phyloP scores from a whole-genome alignment of 2,888 invertebrate species.

The Iphiclides podalirius region DNA sequence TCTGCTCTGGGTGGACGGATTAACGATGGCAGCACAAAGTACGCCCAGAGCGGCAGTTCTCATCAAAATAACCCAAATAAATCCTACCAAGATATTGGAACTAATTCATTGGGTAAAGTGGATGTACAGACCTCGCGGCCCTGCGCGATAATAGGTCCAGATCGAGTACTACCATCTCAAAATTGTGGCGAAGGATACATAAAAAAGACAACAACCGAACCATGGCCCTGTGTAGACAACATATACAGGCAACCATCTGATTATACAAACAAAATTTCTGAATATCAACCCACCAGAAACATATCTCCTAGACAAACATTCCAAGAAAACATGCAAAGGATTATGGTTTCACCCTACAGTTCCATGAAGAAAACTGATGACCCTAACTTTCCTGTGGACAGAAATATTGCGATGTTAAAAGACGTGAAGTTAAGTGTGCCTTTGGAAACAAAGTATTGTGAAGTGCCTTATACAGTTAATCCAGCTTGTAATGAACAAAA shows the following conservation, averaged over 20 bases:
- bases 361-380: conserved; percentile 57
- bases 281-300: conserved; percentile 63
- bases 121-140: conserved; percentile 62
- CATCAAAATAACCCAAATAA: conserved; percentile 58
- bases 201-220: conserved; percentile 54
- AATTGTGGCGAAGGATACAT: conserved; percentile 48
- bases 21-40: conserved; percentile 63
- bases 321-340: conserved; percentile 76
- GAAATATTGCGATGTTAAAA: conserved; percentile 43
- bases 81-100: conserved; percentile 61
- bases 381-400: conserved; percentile 40
- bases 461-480: conserved; percentile 73
- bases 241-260: conserved; percentile 59
- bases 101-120: conserved; percentile 63
- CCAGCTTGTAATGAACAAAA: conserved; percentile 58
- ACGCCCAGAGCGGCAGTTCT: conserved; percentile 49
- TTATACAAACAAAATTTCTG: conserved; percentile 56
- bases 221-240: conserved; percentile 55
- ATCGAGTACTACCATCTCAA: conserved; percentile 59
- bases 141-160: conserved; percentile 76
- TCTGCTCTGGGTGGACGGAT: conserved; percentile 57
- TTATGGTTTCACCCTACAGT: conserved; percentile 68
- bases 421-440: conserved; percentile 56
- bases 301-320: conserved; percentile 78
- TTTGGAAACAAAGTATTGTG: conserved; percentile 66